Base-by-base conservation (phyloP, 2,888 invertebrate species). In the Temnothorax unifasciatus region DNA sequence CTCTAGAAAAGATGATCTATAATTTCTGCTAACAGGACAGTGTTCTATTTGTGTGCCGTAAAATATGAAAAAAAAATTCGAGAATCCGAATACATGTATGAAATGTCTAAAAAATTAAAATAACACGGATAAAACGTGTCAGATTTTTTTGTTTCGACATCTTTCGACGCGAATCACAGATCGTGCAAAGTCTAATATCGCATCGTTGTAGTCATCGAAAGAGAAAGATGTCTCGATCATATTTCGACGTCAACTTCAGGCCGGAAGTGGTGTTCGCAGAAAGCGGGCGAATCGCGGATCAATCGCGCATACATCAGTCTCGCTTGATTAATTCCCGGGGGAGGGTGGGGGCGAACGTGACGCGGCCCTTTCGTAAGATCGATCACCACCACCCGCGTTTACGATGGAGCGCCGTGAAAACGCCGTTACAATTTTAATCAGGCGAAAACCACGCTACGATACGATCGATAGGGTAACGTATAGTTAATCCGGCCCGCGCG, bases 401-500 rank as follows among this genome's bases (percentile, higher is more conserved):
- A 21, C 34, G 47, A 54, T 15, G 64, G 8, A 25, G 8, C 11
- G 38, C 41, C 74, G 76, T 66, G 66, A 57, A 66, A 66, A 76
- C 57, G 34, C 34, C 66, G 77, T 66, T 83, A 34, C 15, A 50
- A 68, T 15, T 68, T 66, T 59, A 57, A 77, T 77, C 77, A 13
- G 21, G 25, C 38, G 34, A 73, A 74, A 82, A 63, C 21, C 18
- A 4, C 44, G 64, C 18, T 0, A 2, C 25, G 47, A 47, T 57
- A 29, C 57, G 38, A 83, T 77, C 68, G 66, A 77, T 77, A 50
- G 13, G 2, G 8, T 34, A 21, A 18, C 3, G 29, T 38, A 71
- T 38, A 25, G 21, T 59, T 38, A 44, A 54, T 66, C 21, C n/a
- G 41, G 29, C 13, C 4, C 21, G 44, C 41, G 41, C 34, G 44